Evolutionary conservation across 2,888 invertebrate species (phyloP), one percentile per base, ranked within the genome.

Genomic region (Leucoptera coffeella): DNA sequence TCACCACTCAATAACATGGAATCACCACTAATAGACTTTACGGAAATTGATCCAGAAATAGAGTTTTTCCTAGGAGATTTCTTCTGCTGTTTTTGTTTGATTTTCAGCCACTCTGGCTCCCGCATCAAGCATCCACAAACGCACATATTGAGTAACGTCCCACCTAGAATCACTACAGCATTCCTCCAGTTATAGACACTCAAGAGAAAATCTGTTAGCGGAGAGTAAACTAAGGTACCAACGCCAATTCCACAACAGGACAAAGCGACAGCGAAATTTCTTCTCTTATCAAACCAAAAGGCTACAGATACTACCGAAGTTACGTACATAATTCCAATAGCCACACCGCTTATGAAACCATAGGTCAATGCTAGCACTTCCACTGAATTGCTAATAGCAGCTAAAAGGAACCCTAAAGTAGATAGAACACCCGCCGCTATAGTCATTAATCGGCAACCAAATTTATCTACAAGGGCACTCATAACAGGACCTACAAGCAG

Each of bases 251-350:
- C 91, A 35, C 88, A 88, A 0, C 89, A 89, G 1, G 89, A 86
- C 29, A 92, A 61, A 4, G 91, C 87, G 1, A 90, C 88, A 2
- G 92, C 92, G 33, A 91, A 69, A 15, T 86, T 85, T 27, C 91
- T 75, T 47, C 80, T 82, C 47, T 85, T 86, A 42, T 92, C 90
- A 43, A 93, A 93, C 83, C 91, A 93, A 49, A 88, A 91, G 1
- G 92, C 90, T 22, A 93, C 87, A 22, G 87, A 85, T 1, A 92
- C 91, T 3, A 92, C 90, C 4, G 89, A 86, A 2, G 91, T 87
- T 12, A 91, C 90, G 48, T 90, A 91, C 38, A 86, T 79, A 30
- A 88, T 62, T 9, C 89, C 88, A 53, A 92, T 69, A 0, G 90
- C 89, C 28, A 90, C 49, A 0, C 91, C 91, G 23, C 88, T 82